Evolutionary conservation across 1,140 invertebrate species (phyloP).

Genomic region (Magallana gigas): DNA sequence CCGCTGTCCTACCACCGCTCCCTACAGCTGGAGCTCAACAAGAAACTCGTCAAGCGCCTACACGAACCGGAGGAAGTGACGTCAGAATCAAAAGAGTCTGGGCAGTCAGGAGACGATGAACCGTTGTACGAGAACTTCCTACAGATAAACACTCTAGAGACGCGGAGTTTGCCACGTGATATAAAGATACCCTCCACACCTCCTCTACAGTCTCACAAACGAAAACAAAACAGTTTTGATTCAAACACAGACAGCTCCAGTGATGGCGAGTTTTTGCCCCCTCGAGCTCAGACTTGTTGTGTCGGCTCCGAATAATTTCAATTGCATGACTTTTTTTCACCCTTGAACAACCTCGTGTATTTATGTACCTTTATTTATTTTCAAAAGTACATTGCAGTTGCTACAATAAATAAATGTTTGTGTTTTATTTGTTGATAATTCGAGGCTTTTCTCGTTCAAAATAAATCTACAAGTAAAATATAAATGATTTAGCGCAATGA

Average conservation of each 20-base stretch:
- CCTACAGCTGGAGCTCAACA: neutral
- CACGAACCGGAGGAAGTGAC: neutral
- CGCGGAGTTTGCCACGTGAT: constrained; percentile 22
- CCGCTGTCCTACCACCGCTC: neutral
- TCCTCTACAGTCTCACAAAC: neutral
- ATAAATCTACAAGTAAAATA: too few species aligned
- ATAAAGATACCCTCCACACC: neutral
- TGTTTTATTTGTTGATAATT: too few species aligned
- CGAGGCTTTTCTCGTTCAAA: too few species aligned
- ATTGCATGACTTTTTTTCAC: too few species aligned
- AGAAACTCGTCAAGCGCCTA: neutral
- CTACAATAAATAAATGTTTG: too few species aligned
- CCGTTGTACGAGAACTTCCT: constrained; percentile 9
- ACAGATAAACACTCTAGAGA: constrained; percentile 7
- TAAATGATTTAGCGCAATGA: too few species aligned
- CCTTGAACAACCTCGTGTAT: neutral
- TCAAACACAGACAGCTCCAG: constrained; percentile 6
- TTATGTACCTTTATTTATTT: neutral
- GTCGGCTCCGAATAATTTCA: too few species aligned
- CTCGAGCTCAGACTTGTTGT: too few species aligned
- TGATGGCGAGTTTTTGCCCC: neutral
- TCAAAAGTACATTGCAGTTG: too few species aligned
- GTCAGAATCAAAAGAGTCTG: neutral
- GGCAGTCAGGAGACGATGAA: neutral
- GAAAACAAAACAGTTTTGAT: neutral